These are phyloP conservation scores for Apodemus sylvaticus DNA, from an alignment of 2,113 vertebrate genomes.

Conservation along the genomic window DNA sequence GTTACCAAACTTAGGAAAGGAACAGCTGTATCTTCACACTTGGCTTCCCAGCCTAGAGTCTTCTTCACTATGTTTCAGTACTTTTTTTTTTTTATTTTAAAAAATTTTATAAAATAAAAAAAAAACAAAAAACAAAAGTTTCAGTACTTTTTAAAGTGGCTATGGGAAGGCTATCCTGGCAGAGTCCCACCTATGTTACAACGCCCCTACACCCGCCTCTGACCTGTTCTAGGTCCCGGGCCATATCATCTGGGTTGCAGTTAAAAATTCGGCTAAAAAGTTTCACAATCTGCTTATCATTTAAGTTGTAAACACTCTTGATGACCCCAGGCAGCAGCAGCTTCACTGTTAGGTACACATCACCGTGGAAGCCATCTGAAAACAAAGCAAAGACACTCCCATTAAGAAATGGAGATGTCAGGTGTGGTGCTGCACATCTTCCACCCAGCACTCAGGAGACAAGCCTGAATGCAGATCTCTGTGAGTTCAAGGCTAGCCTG, in stretches of 20 bases:
- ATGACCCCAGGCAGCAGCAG: conserved; percentile 96
- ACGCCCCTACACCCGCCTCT: conserved; percentile 54
- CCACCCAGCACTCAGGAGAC: not conserved
- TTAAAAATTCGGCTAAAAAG: conserved; percentile 97
- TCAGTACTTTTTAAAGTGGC: not conserved
- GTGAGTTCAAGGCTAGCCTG: too few relatives aligned
- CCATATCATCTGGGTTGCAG: conserved; percentile 95
- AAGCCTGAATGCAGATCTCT: not conserved
- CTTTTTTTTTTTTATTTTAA: too few relatives aligned
- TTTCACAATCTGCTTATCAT: conserved; percentile 99
- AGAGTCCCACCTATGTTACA: not conserved
- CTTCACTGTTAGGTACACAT: conserved; percentile 96
- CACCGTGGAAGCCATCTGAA: conserved; percentile 95
- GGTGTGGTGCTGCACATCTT: too few relatives aligned
- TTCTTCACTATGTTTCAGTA: too few relatives aligned
- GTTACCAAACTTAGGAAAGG: not conserved
- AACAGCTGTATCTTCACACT: not conserved
- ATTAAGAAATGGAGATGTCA: conserved; percentile 45
- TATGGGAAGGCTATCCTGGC: not conserved
- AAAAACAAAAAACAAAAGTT: too few relatives aligned
- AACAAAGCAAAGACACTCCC: conserved; percentile 38
- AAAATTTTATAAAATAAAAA: too few relatives aligned
- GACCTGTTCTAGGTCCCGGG: conserved; percentile 96
- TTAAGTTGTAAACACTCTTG: conserved; percentile 98
- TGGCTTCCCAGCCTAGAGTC: not conserved